Base-by-base conservation (phyloP, 2,888 invertebrate species). In the Apocheima hispidaria region DNA sequence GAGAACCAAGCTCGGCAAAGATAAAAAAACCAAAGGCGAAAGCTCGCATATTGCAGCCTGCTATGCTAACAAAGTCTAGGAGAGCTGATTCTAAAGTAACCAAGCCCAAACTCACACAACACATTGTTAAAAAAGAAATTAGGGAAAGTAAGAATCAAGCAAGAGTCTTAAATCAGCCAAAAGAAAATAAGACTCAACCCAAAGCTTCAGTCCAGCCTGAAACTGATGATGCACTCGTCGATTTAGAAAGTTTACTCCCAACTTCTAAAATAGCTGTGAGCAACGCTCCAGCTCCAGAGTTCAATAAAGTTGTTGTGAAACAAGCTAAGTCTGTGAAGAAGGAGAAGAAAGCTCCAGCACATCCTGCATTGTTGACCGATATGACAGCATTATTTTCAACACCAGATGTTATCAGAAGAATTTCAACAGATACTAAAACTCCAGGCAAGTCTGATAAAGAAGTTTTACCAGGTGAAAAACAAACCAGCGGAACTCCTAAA, bases 331-430 rank as follows among this genome's bases (percentile, higher is more conserved):
- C 79, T 20, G 64, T 82, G 7, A 92, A 87, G 69, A 93, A 90
- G 71, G 94, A 94, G 63, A 94, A 94, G 65, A 95, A 95, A 79
- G 93, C 94, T 28, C 94, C 95, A 16, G 93, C 94, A 14, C 94
- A 94, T 76, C 88, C 93, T 56, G 93, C 84, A 69, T 86, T 88
- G 72, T 86, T 93, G 38, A 88, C 92, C 33, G 94, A 95, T 76
- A 95, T 95, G 93, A 94, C 96, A 60, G 95, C 96, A 35, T 84
- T 96, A 60, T 96, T 96, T 82, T 96, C 96, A 5, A 95, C 96
- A 40, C 96, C 96, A 18, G 96, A 96, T 90, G 96, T 96, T 54
- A 96, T 96, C 60, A 92, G 96, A 72, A 92, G 96, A 72, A 95
- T 96, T 14, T 93, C 94, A 54, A 90, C 93, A 41, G 93, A 93